Conservation (phyloP, 2,888 invertebrate species). For the Tiphia femorata region DNA sequence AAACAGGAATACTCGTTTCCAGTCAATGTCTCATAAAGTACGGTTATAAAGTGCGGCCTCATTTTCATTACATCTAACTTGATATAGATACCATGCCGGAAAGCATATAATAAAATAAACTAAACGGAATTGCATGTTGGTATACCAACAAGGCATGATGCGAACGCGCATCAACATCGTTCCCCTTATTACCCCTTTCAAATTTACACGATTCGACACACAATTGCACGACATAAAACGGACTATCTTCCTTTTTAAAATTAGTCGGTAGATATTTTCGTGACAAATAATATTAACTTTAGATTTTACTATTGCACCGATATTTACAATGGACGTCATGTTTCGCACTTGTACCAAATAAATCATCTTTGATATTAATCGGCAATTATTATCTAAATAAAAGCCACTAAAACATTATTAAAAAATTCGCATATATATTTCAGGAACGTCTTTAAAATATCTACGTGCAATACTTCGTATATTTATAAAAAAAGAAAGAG, state of each 20-base stretch:
- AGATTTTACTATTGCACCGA: slow-evolving; percentile 63
- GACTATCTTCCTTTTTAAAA: slow-evolving; percentile 19
- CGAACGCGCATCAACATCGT: slow-evolving; percentile 20
- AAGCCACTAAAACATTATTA: slow-evolving; percentile 57
- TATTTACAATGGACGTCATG: slow-evolving; percentile 66
- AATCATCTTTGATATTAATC: slow-evolving; percentile 46
- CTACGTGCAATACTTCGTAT: slow-evolving; percentile 44
- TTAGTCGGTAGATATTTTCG: no score
- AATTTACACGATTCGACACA: slow-evolving; percentile 34
- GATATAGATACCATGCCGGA: slow-evolving; percentile 24
- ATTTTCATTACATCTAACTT: slow-evolving; percentile 25
- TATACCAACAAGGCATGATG: slow-evolving; percentile 42
- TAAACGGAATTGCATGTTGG: slow-evolving; percentile 39
- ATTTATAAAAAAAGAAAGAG: slow-evolving; percentile 18
- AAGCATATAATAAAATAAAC: slow-evolving; percentile 42
- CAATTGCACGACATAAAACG: slow-evolving; percentile 45
- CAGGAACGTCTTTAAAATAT: slow-evolving; percentile 48
- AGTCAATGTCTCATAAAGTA: slow-evolving; percentile 58
- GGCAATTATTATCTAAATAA: slow-evolving; percentile 49
- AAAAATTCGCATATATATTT: slow-evolving; percentile 30
- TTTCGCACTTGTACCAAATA: slow-evolving; percentile 44
- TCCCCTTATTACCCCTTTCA: background rate
- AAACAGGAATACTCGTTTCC: slow-evolving; percentile 64
- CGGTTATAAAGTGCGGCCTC: slow-evolving; percentile 49
- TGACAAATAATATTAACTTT: slow-evolving; percentile 57